Base-by-base conservation (phyloP, 1,140 invertebrate species). In the Drosophila yakuba region DNA sequence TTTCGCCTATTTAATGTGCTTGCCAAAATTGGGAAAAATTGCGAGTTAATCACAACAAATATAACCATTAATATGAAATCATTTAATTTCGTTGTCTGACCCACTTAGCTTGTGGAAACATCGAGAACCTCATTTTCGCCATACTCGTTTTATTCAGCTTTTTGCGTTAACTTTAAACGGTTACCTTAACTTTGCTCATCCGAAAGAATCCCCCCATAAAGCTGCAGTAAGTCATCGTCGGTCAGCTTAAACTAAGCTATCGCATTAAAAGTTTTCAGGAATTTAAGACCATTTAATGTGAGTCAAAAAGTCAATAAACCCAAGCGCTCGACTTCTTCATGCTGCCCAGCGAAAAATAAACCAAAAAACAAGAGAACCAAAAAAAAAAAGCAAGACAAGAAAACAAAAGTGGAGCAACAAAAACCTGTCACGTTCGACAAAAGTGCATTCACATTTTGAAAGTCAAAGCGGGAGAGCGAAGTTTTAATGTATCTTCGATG, bases 391-490 rank as follows among this genome's bases (percentile, higher is more conserved):
- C 44, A 38, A 64, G 35, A 55, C 51, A 25, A 51, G 60, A 83
- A 60, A 66, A 57, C 67, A 89, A 73, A 89, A 89, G 79, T 83
- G 78, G 80, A 89, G 67, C 80, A 86, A 78, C 84, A 76, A 68
- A 71, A 79, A 73, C 76, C 64, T 67, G 79, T 88, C 84, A 88
- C 83, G 84, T 88, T 74, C 71, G 66, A 86, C 62, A 80, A 82
- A 78, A 88, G 84, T 88, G 83, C 83, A 88, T 88, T 83, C 84
- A 80, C 83, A 88, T 85, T 85, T 85, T 77, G 73, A 80, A 84
- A 84, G 76, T 85, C 66, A 57, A 80, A 84, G 80, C 80, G 66
- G 36, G 39, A 55, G 50, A 64, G 75, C 44, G 67, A 83, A 83
- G 66, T 89, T 83, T 83, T 71, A 74, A 77, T 81, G 78, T 82